Evolutionary conservation across 2,113 vertebrate species (phyloP).

Genomic region (Sclerurus mexicanus): DNA sequence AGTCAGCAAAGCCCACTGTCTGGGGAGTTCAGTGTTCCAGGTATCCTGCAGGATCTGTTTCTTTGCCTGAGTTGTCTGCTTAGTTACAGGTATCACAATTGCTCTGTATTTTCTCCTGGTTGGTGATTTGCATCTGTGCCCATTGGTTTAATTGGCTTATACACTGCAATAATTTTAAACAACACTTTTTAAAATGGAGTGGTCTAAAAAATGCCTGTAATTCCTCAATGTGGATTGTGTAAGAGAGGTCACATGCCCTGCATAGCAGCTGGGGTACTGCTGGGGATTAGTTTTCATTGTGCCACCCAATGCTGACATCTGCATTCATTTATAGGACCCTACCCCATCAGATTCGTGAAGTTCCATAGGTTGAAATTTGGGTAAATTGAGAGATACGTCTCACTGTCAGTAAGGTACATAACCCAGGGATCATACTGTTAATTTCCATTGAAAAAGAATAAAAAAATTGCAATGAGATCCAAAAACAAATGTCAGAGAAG

Average conservation of each 20-base stretch:
- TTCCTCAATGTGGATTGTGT: not conserved
- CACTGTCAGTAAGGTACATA: not conserved
- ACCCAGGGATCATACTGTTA: not conserved
- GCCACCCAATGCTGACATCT: not conserved
- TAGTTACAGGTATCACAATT: not conserved
- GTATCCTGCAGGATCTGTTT: not conserved
- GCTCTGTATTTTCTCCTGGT: not conserved
- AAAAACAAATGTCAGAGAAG: conserved; percentile 28
- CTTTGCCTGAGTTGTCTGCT: not conserved
- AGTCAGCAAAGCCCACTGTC: not conserved
- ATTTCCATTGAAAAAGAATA: not conserved
- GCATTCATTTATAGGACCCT: not conserved
- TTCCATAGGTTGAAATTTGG: not conserved
- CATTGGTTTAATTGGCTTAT: not conserved
- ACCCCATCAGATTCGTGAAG: not conserved
- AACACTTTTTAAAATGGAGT: not conserved
- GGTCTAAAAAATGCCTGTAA: not conserved
- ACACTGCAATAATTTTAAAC: not conserved
- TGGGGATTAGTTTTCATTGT: not conserved
- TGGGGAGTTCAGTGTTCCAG: not conserved
- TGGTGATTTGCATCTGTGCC: not conserved
- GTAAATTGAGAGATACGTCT: not conserved
- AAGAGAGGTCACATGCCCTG: not conserved
- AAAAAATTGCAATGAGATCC: not conserved
- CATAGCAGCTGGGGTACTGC: not conserved